A percentile compares a stretch with the other conserved stretches of the same genome.
These are phyloP conservation scores for Kryptolebias ocellatus DNA, from an alignment of 2,797 vertebrate species.

Conservation along the genomic window DNA sequence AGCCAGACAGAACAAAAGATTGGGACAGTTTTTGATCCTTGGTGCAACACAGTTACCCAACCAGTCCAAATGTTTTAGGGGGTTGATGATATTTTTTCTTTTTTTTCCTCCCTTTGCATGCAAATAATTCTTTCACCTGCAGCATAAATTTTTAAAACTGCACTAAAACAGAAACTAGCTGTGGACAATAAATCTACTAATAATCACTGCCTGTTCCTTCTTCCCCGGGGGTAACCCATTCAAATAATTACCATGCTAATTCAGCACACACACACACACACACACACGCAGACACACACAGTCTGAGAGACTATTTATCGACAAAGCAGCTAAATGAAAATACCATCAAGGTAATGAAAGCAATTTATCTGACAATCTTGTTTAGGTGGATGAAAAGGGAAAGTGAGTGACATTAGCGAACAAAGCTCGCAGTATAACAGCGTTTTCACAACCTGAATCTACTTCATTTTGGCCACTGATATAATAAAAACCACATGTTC, in stretches of 20 bases:
- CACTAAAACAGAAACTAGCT: slow-evolving; percentile 15
- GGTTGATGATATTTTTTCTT: not conserved
- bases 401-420: not conserved
- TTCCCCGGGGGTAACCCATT: slow-evolving; percentile 37
- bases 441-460: not conserved
- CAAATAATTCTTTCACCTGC: slow-evolving; percentile 29
- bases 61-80: not conserved
- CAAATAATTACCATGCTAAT: slow-evolving; percentile 46
- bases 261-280: not conserved
- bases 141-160: slow-evolving; percentile 27
- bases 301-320: not conserved
- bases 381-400: slow-evolving; percentile 4
- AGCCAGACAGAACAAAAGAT: slow-evolving; percentile 2
- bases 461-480: not conserved
- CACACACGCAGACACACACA: not conserved
- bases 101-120: slow-evolving; percentile 15
- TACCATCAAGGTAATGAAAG: slow-evolving; percentile 17
- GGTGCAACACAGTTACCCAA: not conserved
- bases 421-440: no score
- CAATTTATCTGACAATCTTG: not conserved
- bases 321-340: slow-evolving; percentile 32
- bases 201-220: slow-evolving; percentile 52
- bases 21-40: slow-evolving; percentile 2
- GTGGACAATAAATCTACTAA: slow-evolving; percentile 48
- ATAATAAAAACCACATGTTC: no score